Evolutionary conservation across 2,113 vertebrate genomes (phyloP), one percentile per base, ranked within the genome.

Genomic region (Vidua chalybeata): DNA sequence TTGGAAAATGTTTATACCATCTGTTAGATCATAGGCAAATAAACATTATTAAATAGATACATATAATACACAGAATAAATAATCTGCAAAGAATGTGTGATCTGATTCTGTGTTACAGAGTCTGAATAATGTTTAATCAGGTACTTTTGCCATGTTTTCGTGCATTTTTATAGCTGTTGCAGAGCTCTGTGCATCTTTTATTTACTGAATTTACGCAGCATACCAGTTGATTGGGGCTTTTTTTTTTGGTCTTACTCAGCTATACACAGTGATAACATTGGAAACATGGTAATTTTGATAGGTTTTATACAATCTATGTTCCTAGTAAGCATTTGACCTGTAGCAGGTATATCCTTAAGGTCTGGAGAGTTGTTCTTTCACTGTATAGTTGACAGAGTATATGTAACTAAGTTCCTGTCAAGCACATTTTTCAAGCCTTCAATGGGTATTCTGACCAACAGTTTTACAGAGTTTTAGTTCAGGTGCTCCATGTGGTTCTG

Each of bases 351-450:
- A 45, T 31, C 45, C 63, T 80, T 92, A 46, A 68, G n/a, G 31
- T 68, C 23, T 80, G 51, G 26, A 73, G 30, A 23, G 12, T 45
- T 78, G 21, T 30, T 75, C 21, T 81, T 86, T 61, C 19, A 9
- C 45, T 80, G 17, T 20, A 8, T 24, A 17, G 7, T n/a, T 52
- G 31, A 73, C 16, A 43, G 61, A 43, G 17, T 16, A 16, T 45
- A 4, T 66, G 21, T 49, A 58, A 66, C 24, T 58, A 49, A 9
- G 5, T 74, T 77, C 31, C 41, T 33, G 15, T 71, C 0, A 0
- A 1, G 74, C 27, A 16, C 2, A 2, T 69, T 91, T 68, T 89
- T 75, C 63, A 77, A 56, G 51, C n/a, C 39, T 84, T 51, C 33
- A 59, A 15, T 68, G 17, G 5, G 3, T 76, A 9, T 54, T 83